Base-by-base conservation (phyloP, 1,140 invertebrate genomes). In the Ostrea edulis region DNA sequence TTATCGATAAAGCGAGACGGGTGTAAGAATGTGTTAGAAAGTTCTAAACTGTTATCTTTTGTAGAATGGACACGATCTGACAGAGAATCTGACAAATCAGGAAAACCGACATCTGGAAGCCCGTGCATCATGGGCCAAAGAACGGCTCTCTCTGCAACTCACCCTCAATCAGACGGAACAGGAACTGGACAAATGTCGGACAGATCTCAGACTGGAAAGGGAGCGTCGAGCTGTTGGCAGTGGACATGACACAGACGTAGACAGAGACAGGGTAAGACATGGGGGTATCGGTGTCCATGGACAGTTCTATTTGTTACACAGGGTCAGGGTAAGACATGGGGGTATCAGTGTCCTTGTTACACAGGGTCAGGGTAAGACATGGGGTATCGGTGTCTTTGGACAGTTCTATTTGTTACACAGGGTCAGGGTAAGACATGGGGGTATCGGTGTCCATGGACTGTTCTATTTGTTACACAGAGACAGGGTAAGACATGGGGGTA, bases 61-160 rank as follows among this genome's bases (percentile, higher is more conserved):
- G 82, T 54, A 89, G 88, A 89, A 89, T 68, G 86, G 84, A 14
- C 68, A 29, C 8, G 77, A 86, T 22, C 3, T 0, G 5, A 71
- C 5, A 8, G 52, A 58, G 29, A 77, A 52, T 25, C 29, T 82
- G 88, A 44, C 85, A 84, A 62, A 90, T 85, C 68, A 86, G 89
- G 25, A 58, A 3, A 85, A 86, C 35, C 82, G 65, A 52, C 89
- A 89, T 20, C 65, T 90, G 14, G 89, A 91, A 53, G 94, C 95
- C 58, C 88, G 94, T 65, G 92, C 92, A 12, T 86, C 91, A 8
- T 95, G 94, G 94, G 92, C 94, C 77, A 92, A 93, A 89, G 94
- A 95, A 87, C 90, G 93, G 85, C 90, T 93, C 12, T 91, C 91
- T 0, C 90, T 95, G 11, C 93, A 94, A 89, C 89, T 93, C 84